These are phyloP conservation scores for Erannis defoliaria DNA, from an alignment of 2,888 invertebrate species.

Conservation along the genomic window DNA sequence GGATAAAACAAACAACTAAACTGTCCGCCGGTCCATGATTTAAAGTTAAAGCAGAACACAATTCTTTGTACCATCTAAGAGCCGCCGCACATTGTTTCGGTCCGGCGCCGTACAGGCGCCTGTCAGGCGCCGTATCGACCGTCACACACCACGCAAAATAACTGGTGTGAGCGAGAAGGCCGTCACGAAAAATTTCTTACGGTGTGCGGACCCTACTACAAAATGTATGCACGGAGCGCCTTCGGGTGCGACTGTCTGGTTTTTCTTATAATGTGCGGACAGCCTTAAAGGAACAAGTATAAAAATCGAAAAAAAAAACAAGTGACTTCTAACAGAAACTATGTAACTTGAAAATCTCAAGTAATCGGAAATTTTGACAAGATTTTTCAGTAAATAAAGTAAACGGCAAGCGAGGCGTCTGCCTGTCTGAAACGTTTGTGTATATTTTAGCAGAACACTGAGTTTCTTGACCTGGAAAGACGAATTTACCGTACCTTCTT, in stretches of 20 bases:
- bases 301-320: slow-evolving; percentile 9
- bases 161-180: too few species aligned
- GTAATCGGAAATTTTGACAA: slow-evolving; percentile 2
- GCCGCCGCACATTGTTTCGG: too few species aligned
- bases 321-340: slow-evolving; percentile 5
- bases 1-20: slow-evolving; percentile 8
- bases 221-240: too few species aligned
- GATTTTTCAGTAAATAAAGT: slow-evolving; percentile 9
- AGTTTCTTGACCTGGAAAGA: slow-evolving; percentile 23
- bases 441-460: slow-evolving; percentile 15
- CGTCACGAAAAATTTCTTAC: too few species aligned
- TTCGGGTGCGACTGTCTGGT: too few species aligned
- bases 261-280: too few species aligned
- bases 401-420: slow-evolving; percentile 17
- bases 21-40: not conserved
- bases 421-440: slow-evolving; percentile 15
- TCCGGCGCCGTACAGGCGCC: too few species aligned
- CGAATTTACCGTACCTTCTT: slow-evolving; percentile 13
- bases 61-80: too few species aligned
- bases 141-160: too few species aligned
- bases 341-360: slow-evolving; percentile 4
- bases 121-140: too few species aligned
- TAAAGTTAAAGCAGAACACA: slow-evolving; percentile 7
- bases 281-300: not conserved
- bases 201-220: too few species aligned